A percentile compares a stretch with the other conserved stretches of the same genome.
These are phyloP conservation scores for Heteromurus nitidus DNA, from an alignment of 2,888 invertebrate genomes.

Conservation along the genomic window DNA sequence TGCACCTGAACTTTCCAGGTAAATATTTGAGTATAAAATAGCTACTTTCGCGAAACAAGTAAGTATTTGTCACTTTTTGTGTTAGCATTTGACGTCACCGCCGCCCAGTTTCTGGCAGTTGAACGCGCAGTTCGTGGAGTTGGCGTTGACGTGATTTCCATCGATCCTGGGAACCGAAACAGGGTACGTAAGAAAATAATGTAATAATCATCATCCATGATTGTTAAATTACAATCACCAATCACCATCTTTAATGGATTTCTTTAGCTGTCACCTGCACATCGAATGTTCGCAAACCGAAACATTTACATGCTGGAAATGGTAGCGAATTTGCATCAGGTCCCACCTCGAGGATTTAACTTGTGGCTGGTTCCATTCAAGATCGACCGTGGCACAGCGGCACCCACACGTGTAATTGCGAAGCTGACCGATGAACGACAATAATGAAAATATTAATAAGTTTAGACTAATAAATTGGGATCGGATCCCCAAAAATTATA, in stretches of 20 bases:
- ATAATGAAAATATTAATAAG: too few species aligned
- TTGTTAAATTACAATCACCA: too few species aligned
- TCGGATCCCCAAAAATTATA: background rate
- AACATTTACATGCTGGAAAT: conserved; percentile 69
- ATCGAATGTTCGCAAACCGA: conserved; percentile 52
- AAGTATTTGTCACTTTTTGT: background rate
- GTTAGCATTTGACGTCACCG: conserved; percentile 50
- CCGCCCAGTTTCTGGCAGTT: conserved; percentile 62
- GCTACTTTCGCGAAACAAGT: too few species aligned
- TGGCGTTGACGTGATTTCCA: conserved; percentile 66
- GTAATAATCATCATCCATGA: too few species aligned
- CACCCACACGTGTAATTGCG: conserved; percentile 58
- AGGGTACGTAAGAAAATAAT: conserved; percentile 1
- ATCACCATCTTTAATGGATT: too few species aligned
- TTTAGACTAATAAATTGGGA: background rate
- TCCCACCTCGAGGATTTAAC: conserved; percentile 65
- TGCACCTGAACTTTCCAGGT: conserved; percentile 59
- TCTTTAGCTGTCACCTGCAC: too few species aligned
- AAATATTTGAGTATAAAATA: too few species aligned
- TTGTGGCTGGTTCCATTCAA: conserved; percentile 70
- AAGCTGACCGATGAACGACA: conserved; percentile 24
- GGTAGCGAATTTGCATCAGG: conserved; percentile 68
- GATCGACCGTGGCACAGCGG: conserved; percentile 66
- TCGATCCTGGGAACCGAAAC: conserved; percentile 65
- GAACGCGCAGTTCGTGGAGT: conserved; percentile 65